phyloP scores from a whole-genome alignment of 2,888 invertebrate species.

The Lacanobia oleracea region DNA sequence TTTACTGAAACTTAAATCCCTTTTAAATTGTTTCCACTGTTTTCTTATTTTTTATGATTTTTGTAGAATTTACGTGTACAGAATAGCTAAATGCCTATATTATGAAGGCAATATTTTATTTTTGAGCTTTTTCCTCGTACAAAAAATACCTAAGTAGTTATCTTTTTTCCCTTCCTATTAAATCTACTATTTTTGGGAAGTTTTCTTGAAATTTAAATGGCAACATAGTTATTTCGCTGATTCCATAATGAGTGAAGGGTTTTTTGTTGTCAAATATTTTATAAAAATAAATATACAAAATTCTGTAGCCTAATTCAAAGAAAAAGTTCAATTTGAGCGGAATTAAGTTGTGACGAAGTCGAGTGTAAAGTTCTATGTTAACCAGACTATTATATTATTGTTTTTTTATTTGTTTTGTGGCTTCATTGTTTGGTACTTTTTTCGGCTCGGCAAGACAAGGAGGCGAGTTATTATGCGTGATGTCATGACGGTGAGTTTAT shows the following conservation, averaged over 20 bases:
- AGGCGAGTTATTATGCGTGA: constrained; percentile 70
- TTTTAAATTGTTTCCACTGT: too few relatives aligned
- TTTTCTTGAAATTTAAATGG: not conserved
- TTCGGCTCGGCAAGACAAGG: constrained; percentile 60
- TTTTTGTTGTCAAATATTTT: constrained; percentile 72
- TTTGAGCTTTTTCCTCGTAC: too few relatives aligned
- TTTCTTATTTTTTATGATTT: too few relatives aligned
- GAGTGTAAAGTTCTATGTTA: constrained; percentile 44
- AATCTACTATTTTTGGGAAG: not conserved
- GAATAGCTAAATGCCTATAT: too few relatives aligned
- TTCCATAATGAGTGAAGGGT: constrained; percentile 54
- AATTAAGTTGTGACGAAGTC: constrained; percentile 17
- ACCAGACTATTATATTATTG: constrained; percentile 33
- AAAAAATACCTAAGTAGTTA: too few relatives aligned
- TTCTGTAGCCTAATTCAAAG: constrained; percentile 26
- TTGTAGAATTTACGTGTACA: too few relatives aligned
- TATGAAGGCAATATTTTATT: too few relatives aligned
- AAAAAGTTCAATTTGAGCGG: not conserved
- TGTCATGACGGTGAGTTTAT: constrained; percentile 83
- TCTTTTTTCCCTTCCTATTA: not conserved
- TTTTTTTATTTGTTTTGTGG: constrained; percentile 61
- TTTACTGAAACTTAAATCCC: too few relatives aligned
- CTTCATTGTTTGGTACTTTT: constrained; percentile 67
- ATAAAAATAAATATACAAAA: constrained; percentile 46
- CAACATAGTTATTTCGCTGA: constrained; percentile 56